phyloP scores from a whole-genome alignment of 2,113 vertebrate species.

The Saguinus imperator region DNA sequence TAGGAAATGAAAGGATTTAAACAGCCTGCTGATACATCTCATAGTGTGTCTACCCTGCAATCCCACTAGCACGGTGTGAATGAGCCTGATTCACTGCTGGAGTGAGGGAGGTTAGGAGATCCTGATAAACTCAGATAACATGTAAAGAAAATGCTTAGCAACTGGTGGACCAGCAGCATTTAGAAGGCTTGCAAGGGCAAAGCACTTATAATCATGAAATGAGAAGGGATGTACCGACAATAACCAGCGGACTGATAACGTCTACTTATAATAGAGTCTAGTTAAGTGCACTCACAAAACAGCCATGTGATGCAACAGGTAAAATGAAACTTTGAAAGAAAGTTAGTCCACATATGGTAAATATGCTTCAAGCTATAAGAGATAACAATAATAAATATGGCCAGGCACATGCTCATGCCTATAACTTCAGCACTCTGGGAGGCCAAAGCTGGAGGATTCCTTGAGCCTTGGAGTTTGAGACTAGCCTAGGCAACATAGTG shows the following conservation, averaged over 20 bases:
- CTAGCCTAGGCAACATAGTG: too few species aligned
- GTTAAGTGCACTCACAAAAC: neutral
- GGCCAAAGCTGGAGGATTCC: too few species aligned
- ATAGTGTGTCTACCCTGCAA: constrained; percentile 50
- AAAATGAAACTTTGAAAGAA: neutral
- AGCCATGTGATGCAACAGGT: neutral
- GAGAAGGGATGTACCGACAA: neutral
- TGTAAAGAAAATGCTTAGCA: constrained; percentile 72
- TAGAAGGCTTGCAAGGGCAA: constrained; percentile 24
- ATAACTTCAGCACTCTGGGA: too few species aligned
- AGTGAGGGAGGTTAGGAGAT: constrained; percentile 66
- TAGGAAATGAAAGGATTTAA: constrained; percentile 74
- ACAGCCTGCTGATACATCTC: constrained; percentile 24
- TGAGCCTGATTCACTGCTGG: constrained; percentile 61
- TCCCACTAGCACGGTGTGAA: constrained; percentile 42
- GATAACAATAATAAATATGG: neutral
- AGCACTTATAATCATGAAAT: neutral
- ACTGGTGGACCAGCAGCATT: constrained; percentile 47
- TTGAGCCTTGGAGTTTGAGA: too few species aligned
- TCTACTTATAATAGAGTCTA: neutral
- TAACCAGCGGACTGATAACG: neutral
- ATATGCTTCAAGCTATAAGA: neutral
- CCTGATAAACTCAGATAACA: constrained; percentile 77
- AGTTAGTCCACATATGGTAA: neutral
- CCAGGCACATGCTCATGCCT: too few species aligned